Percentiles rank a stretch among this genome's conserved stretches.
These are phyloP conservation scores for Scaptomyza polygonia DNA, from an alignment of 2,888 invertebrate species.

Conservation along the genomic window DNA sequence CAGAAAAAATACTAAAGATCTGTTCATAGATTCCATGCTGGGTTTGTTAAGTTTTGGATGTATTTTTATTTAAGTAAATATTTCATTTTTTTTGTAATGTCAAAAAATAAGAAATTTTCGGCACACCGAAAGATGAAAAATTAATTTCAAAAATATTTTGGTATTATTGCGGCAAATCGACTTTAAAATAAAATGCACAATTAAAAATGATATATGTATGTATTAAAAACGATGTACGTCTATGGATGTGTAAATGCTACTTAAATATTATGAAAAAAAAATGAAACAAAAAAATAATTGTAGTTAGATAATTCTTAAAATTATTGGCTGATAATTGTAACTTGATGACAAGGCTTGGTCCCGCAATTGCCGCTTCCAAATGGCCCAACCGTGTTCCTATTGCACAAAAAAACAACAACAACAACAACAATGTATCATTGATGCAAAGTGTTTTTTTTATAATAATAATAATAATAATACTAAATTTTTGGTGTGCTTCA, in stretches of 20 bases:
- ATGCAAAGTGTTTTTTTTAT: background rate
- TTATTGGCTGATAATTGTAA: conserved; percentile 28
- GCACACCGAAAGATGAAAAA: background rate
- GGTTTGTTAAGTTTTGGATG: too few relatives aligned
- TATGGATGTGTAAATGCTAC: too few relatives aligned
- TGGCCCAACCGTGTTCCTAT: conserved; percentile 41
- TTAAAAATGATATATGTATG: conserved; percentile 10
- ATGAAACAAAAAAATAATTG: conserved; percentile 7
- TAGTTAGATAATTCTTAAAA: conserved; percentile 36
- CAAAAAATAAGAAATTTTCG: too few relatives aligned
- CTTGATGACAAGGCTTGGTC: conserved; percentile 24
- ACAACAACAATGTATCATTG: conserved; percentile 20
- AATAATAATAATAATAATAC: too few relatives aligned
- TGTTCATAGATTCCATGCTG: too few relatives aligned
- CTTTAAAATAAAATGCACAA: conserved; percentile 7
- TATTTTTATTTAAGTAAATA: too few relatives aligned
- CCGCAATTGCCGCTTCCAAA: conserved; percentile 22
- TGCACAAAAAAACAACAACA: conserved; percentile 24
- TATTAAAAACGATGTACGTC: too few relatives aligned
- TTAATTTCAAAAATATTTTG: background rate
- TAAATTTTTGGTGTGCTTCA: conserved; percentile 32
- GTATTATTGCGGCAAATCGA: conserved; percentile 15
- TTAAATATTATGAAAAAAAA: background rate
- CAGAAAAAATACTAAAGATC: too few relatives aligned
- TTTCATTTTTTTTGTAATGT: too few relatives aligned